Percentiles rank a stretch among this genome's conserved stretches.
These are phyloP conservation scores for Mormyrops attenuatus DNA, from an alignment of 2,797 vertebrate species.

Conservation along the genomic window DNA sequence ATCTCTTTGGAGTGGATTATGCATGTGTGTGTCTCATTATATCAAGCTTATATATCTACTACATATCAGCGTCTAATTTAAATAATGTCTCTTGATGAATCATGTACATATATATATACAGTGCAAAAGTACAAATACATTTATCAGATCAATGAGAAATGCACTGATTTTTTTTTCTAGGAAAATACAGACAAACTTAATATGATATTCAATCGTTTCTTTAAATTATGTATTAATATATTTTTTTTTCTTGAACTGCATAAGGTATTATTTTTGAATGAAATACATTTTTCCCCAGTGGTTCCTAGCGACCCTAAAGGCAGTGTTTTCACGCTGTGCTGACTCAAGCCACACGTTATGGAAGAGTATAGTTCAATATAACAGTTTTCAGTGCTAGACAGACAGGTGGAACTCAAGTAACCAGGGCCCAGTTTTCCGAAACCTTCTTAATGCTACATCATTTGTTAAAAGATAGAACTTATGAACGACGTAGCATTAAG, in stretches of 20 bases:
- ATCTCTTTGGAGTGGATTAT: slow-evolving; percentile 39
- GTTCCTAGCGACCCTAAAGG: background rate
- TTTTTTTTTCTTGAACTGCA: background rate
- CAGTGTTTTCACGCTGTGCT: background rate
- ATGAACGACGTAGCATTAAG: background rate
- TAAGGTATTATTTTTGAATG: background rate
- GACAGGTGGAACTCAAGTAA: background rate
- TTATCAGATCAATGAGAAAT: background rate
- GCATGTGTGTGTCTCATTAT: slow-evolving; percentile 32
- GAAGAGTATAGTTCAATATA: background rate
- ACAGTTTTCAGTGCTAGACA: background rate
- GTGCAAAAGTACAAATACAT: background rate
- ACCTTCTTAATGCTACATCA: background rate
- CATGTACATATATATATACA: background rate
- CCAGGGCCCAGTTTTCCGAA: background rate
- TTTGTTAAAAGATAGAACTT: background rate
- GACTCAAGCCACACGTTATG: background rate
- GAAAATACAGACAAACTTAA: background rate
- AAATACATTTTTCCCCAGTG: background rate
- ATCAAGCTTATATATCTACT: slow-evolving; percentile 31
- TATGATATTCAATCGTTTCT: background rate
- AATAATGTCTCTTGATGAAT: slow-evolving; percentile 3
- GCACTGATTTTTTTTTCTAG: background rate
- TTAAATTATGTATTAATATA: slow-evolving; percentile 3
- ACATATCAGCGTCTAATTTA: slow-evolving; percentile 28